These are phyloP conservation scores for Steinernema scapterisci DNA, from an alignment of 2,888 invertebrate genomes.

Conservation along the genomic window DNA sequence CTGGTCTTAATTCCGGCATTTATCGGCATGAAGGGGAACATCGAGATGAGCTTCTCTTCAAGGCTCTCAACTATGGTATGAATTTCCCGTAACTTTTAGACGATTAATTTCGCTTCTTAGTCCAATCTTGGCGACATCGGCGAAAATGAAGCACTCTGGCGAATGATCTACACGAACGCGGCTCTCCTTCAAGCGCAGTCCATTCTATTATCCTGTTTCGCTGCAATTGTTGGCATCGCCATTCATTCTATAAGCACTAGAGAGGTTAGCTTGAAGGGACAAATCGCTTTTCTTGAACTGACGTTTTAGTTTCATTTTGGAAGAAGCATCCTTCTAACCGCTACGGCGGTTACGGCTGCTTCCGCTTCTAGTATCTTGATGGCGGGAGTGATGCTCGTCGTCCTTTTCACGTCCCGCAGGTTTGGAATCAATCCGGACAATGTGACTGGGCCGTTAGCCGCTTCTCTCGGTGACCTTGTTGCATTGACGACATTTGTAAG, in stretches of 20 bases:
- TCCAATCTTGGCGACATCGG: background rate
- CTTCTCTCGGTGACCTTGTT: conserved; percentile 30
- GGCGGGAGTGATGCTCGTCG: background rate
- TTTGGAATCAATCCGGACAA: conserved; percentile 29
- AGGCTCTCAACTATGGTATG: conserved; percentile 5
- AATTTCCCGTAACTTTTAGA: background rate
- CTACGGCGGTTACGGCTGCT: background rate
- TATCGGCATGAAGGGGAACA: conserved; percentile 12
- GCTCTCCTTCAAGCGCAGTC: conserved; percentile 2
- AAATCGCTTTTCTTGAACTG: no score
- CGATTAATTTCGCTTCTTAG: background rate
- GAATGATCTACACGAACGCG: background rate
- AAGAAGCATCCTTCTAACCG: background rate
- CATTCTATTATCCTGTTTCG: background rate
- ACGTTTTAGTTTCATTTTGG: background rate
- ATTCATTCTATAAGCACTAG: no score
- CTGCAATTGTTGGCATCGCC: background rate
- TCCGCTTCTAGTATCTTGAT: background rate
- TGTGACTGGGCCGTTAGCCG: conserved; percentile 18
- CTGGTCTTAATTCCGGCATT: background rate
- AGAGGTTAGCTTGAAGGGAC: no score
- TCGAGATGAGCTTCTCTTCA: conserved; percentile 21
- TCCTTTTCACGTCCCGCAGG: background rate
- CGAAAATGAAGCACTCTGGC: background rate
- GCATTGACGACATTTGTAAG: conserved; percentile 25